Evolutionary conservation across 2,888 invertebrate species (phyloP).

Genomic region (Toxonevra muliebris): DNA sequence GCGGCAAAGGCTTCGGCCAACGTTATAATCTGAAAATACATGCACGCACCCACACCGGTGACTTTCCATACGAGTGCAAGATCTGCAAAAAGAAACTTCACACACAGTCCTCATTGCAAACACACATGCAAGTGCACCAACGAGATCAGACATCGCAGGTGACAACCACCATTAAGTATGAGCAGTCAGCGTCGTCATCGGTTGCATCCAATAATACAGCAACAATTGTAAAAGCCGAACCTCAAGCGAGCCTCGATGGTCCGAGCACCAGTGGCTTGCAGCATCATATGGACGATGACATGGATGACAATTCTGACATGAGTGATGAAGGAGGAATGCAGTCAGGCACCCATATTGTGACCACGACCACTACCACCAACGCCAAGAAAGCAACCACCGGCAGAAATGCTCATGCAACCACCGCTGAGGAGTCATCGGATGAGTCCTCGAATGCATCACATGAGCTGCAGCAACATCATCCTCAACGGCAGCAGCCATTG

Average conservation of each 20-base stretch:
- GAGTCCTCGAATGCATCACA: conserved; percentile 58
- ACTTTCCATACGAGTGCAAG: conserved; percentile 64
- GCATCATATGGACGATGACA: conserved; percentile 39
- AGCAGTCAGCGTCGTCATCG: conserved; percentile 41
- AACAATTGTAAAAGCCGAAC: conserved; percentile 49
- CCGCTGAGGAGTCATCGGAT: conserved; percentile 61
- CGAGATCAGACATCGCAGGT: conserved; percentile 56
- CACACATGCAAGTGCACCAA: conserved; percentile 63
- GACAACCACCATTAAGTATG: conserved; percentile 47
- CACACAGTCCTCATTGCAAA: conserved; percentile 63
- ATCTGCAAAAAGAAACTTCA: conserved; percentile 63
- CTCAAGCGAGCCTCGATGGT: conserved; percentile 39
- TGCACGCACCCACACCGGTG: conserved; percentile 63
- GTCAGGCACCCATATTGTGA: conserved; percentile 47
- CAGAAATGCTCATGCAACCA: conserved; percentile 48
- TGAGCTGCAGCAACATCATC: conserved; percentile 42
- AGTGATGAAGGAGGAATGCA: conserved; percentile 52
- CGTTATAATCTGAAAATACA: conserved; percentile 64
- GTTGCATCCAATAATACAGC: conserved; percentile 41
- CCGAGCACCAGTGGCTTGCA: conserved; percentile 39
- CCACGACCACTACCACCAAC: conserved; percentile 42
- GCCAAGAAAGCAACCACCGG: conserved; percentile 30
- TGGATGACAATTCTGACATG: conserved; percentile 50
- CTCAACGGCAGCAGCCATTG: conserved; percentile 46
- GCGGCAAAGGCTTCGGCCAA: conserved; percentile 64